Evolutionary conservation across 2,888 invertebrate species (phyloP), one percentile per base, ranked within the genome.

Genomic region (Parnassius smintheus): DNA sequence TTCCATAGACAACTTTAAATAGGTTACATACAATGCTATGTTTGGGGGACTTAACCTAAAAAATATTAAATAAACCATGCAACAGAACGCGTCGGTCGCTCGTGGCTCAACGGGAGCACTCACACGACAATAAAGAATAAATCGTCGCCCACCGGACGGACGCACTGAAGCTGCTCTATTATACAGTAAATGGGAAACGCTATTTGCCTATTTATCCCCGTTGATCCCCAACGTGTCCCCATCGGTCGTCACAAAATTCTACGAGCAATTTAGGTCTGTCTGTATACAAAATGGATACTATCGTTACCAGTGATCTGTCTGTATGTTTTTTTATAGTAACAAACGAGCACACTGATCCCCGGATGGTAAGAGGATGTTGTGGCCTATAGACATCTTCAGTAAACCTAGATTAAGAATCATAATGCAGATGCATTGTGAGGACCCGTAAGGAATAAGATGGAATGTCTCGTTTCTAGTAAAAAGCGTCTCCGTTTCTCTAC

Each of bases 131-230:
- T 88, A 78, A 82, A 73, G 70, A 73, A 77, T 74, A 80, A 77
- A 76, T 72, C 72, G 72, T 62, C 69, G 71, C 67, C 70, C 77
- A 77, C 86, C 83, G 83, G 87, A 86, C 82, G 88, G 70, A 72
- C 64, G 63, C 68, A 60, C 56, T 76, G 78, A 77, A 82, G 78
- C 77, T 75, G 75, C 77, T 79, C 86, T 77, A 86, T 86, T 88
- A 86, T 76, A 77, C 82, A 72, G 82, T 83, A 87, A 88, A 87
- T 86, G 87, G 88, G 86, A 83, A 85, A 86, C 81, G 76, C 68
- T 75, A 75, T 83, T 83, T 78, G 83, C 79, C 85, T 85, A 84
- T 81, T 80, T 80, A 80, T 64, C 63, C 63, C 61, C 63, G 46
- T 72, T 64, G 65, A 69, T 74, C 75, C 83, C 84, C 83, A 77